Conservation (phyloP, 2,797 vertebrate genomes). For the Meda fulgida region DNA sequence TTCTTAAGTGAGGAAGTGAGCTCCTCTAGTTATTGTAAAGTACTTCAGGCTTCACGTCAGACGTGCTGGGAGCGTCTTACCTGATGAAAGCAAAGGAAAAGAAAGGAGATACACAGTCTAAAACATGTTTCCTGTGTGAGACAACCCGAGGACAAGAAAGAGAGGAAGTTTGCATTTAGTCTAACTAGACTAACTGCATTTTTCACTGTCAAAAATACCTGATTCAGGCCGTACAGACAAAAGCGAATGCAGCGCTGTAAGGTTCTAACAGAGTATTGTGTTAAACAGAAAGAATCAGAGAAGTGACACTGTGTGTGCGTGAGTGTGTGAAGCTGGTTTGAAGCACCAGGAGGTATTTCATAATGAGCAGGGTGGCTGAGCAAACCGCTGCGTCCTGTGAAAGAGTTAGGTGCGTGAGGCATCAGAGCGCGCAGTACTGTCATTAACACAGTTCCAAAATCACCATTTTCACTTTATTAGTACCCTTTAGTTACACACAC, state of each 20-base stretch:
- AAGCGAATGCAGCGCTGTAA: constrained; percentile 20
- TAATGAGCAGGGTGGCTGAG: constrained; percentile 59
- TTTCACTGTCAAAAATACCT: constrained; percentile 58
- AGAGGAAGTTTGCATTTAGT: constrained; percentile 49
- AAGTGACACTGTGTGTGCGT: constrained; percentile 35
- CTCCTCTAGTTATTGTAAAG: constrained; percentile 35
- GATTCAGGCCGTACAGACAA: constrained; percentile 23
- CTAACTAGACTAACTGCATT: constrained; percentile 53
- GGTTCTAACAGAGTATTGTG: constrained; percentile 49
- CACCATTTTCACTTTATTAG: constrained; percentile 54
- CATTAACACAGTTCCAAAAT: constrained; percentile 54
- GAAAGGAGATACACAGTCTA: constrained; percentile 40
- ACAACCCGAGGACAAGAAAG: constrained; percentile 40
- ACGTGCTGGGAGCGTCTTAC: constrained; percentile 28
- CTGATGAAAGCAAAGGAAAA: constrained; percentile 58
- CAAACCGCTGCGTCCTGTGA: constrained; percentile 49
- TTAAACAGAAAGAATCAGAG: constrained; percentile 37
- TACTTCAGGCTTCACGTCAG: constrained; percentile 21
- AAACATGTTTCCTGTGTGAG: constrained; percentile 56
- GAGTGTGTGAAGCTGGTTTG: constrained; percentile 47
- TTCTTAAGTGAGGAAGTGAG: constrained; percentile 21
- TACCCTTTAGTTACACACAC: constrained; percentile 43
- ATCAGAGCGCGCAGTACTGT: constrained; percentile 42
- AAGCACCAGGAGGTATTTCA: constrained; percentile 60
- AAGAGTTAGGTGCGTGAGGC: constrained; percentile 50